Percentiles rank a stretch among this genome's conserved stretches.
phyloP scores from a whole-genome alignment of 2,797 vertebrate genomes.

The Benthosema pterotum region DNA sequence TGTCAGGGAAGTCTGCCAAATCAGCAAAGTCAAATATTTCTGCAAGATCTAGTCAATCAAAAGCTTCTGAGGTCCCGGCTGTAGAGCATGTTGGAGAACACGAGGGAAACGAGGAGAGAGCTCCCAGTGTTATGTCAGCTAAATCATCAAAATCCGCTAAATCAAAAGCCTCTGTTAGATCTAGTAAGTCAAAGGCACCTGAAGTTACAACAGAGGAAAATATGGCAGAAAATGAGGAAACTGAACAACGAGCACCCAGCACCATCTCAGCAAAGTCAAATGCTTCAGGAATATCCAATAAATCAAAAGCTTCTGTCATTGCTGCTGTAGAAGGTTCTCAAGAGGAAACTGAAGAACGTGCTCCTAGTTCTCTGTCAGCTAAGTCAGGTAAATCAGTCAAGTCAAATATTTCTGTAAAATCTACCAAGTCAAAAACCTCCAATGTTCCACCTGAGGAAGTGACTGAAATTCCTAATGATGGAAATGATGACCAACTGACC shows the following conservation, averaged over 20 bases:
- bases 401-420: constrained; percentile 24
- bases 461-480: no score
- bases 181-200: constrained; percentile 30
- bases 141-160: no score
- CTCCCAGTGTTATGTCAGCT: no score
- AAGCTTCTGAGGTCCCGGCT: constrained; percentile 35
- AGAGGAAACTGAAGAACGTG: constrained; percentile 4
- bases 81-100: constrained; percentile 28
- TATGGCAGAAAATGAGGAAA: not conserved
- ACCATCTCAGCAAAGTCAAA: constrained; percentile 51
- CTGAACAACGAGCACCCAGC: constrained; percentile 43
- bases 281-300: constrained; percentile 51
- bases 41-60: constrained; percentile 37
- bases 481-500: constrained; percentile 25
- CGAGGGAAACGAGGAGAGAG: constrained; percentile 7
- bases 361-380: no score
- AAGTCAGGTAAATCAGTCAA: constrained; percentile 4
- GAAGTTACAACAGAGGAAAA: constrained; percentile 11
- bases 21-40: constrained; percentile 17
- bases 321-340: not conserved
- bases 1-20: constrained; percentile 19
- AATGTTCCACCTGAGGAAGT: constrained; percentile 17
- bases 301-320: constrained; percentile 45
- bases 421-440: constrained; percentile 12
- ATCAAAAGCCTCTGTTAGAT: no score